These are phyloP conservation scores for Kryptolebias ocellatus DNA, from an alignment of 2,797 vertebrate species.

Conservation along the genomic window DNA sequence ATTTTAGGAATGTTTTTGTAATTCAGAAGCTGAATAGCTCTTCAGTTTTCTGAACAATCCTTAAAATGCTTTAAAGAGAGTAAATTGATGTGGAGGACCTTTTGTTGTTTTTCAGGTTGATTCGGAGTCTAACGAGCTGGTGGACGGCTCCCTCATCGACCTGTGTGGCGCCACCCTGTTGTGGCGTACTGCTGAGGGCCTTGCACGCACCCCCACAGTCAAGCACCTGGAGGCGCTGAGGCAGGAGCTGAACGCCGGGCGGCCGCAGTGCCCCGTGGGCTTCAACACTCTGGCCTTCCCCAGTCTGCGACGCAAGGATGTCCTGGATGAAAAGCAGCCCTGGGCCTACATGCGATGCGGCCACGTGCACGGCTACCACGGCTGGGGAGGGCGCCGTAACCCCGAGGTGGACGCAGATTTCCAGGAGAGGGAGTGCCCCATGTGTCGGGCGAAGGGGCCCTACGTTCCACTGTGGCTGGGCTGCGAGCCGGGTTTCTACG, in stretches of 20 bases:
- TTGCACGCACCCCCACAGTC: conserved; percentile 87
- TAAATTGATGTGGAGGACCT: not conserved
- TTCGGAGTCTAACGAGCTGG: conserved; percentile 89
- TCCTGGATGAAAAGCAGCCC: conserved; percentile 89
- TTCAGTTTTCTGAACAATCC: not conserved
- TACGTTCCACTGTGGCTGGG: conserved; percentile 96
- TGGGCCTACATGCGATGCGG: conserved; percentile 95
- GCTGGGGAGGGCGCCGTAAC: conserved; percentile 85
- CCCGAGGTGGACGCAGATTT: conserved; percentile 84
- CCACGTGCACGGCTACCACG: conserved; percentile 94
- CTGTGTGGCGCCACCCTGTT: conserved; percentile 94
- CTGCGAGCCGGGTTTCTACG: conserved; percentile 91
- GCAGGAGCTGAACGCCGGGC: conserved; percentile 91
- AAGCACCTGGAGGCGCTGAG: conserved; percentile 92
- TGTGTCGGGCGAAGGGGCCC: conserved; percentile 91
- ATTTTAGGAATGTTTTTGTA: too few relatives aligned
- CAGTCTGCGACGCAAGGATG: conserved; percentile 89
- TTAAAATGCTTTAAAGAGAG: too few relatives aligned
- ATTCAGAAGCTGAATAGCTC: not conserved
- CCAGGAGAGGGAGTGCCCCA: conserved; percentile 92
- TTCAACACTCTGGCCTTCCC: conserved; percentile 95
- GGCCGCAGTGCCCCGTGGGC: conserved; percentile 94
- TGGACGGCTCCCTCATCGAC: conserved; percentile 93
- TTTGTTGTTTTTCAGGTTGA: conserved; percentile 80
- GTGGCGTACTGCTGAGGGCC: conserved; percentile 92